Evolutionary conservation across 1,140 invertebrate species (phyloP), one percentile per base, ranked within the genome.

Genomic region (Mizuhopecten yessoensis): DNA sequence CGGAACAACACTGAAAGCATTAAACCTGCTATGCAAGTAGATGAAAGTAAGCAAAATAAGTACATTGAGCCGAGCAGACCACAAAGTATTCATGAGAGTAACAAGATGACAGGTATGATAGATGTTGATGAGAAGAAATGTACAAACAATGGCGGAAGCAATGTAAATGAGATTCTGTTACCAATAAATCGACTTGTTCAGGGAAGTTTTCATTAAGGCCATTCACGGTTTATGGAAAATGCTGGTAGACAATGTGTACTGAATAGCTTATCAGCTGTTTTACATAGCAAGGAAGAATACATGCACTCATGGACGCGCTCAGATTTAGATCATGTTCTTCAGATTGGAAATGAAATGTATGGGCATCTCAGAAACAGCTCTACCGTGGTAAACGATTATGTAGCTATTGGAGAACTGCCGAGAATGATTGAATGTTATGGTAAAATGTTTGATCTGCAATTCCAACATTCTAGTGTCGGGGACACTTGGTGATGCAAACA

Each of bases 171-270:
- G n/a, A n/a, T n/a, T n/a, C n/a, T n/a, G n/a, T n/a, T n/a, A n/a
- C n/a, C n/a, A 5, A 7, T 5, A 7, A 39, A 7, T 39, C 36
- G 13, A n/a, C n/a, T n/a, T n/a, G 2, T 89, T 20, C 29, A 33
- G 2, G 88, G 88, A 33, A 75, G 33, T 17, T 89, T 33, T 89
- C 88, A 89, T 75, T 45, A 89, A 33, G 88, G 88, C 0, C 88
- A 89, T 57, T 45, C 49, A 11, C 29, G 34, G n/a, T 89, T 89
- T 57, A 20, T 42, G 15, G 36, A 33, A 13, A 45, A 39, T 57
- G 42, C 42, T 34, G 88, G 88, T 33, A 89, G 75, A 89, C 88
- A 89, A 20, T 89, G 88, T 75, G 88, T 89, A 34, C 33, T 89
- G 88, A 89, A 89, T 33, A 89, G 88, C 33, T 34, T 89, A 20